phyloP scores from a whole-genome alignment of 2,797 vertebrate species.

The Sebastes nivosus region DNA sequence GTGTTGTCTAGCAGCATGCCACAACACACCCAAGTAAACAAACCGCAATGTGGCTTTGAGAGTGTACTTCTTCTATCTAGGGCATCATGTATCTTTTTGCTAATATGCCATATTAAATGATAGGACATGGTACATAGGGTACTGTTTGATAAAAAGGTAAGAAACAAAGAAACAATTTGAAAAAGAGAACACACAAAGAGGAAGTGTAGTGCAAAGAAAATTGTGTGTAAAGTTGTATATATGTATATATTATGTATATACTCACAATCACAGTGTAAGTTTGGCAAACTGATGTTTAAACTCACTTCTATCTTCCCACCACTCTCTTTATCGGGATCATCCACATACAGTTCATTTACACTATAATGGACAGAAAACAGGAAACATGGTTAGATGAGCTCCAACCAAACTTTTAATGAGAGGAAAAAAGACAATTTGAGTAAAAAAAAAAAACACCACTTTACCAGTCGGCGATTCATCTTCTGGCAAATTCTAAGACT shows the following conservation, averaged over 20 bases:
- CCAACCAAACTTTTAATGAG: neutral
- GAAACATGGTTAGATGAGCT: neutral
- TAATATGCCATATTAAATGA: slow-evolving; percentile 9
- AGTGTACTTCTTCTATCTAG: slow-evolving; percentile 13
- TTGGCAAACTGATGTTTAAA: slow-evolving; percentile 97
- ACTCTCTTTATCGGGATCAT: slow-evolving; percentile 98
- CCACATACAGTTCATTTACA: slow-evolving; percentile 98
- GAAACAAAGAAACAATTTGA: neutral
- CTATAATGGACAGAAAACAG: slow-evolving; percentile 74
- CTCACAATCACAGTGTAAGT: slow-evolving; percentile 97
- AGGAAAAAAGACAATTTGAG: neutral
- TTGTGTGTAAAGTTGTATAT: slow-evolving; percentile 42
- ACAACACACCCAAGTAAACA: slow-evolving; percentile 35
- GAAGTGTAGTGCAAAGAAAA: slow-evolving; percentile 36
- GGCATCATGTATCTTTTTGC: slow-evolving; percentile 15
- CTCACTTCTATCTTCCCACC: slow-evolving; percentile 99
- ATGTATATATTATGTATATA: slow-evolving; percentile 76
- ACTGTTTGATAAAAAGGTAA: neutral
- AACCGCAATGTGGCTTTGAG: slow-evolving; percentile 7
- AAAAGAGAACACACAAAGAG: slow-evolving; percentile 30
- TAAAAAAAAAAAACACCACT: neutral
- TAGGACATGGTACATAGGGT: neutral
- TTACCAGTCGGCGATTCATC: slow-evolving; percentile 6
- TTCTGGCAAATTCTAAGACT: slow-evolving; percentile 3
- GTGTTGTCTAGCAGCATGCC: slow-evolving; percentile 15